Evolutionary conservation across 2,797 vertebrate species (phyloP).

Genomic region (Crocidura indochinensis): DNA sequence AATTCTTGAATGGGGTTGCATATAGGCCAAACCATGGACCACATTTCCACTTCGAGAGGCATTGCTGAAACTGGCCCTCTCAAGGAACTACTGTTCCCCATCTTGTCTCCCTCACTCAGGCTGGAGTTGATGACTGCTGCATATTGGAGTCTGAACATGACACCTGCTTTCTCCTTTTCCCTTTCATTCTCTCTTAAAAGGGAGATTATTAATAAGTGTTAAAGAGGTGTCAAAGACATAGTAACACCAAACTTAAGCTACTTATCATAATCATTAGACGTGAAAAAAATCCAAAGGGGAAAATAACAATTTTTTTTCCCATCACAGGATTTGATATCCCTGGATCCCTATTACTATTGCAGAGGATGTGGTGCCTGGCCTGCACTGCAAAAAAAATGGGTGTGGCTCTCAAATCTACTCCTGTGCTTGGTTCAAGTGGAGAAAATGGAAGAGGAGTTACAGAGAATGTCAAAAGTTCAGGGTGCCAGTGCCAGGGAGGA

Average conservation of each 20-base stretch:
- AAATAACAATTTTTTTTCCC: no score
- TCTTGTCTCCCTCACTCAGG: not conserved
- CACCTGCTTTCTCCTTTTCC: not conserved
- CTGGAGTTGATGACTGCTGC: not conserved
- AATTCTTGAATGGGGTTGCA: not conserved
- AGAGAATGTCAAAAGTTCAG: not conserved
- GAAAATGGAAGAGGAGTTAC: not conserved
- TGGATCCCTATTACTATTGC: not conserved
- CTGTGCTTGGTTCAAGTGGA: conserved; percentile 19
- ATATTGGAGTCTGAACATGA: conserved; percentile 35
- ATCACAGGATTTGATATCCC: not conserved
- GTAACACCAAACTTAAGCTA: conserved; percentile 45
- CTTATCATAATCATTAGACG: conserved; percentile 35
- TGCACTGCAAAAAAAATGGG: not conserved
- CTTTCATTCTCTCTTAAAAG: conserved; percentile 30
- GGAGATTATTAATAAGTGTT: conserved; percentile 45
- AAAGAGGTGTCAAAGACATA: conserved; percentile 51
- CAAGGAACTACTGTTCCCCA: not conserved
- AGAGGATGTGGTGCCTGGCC: not conserved
- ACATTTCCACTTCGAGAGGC: not conserved
- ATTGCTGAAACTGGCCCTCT: not conserved
- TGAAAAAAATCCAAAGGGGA: not conserved
- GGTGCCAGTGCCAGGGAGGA: not conserved
- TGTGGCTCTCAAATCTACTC: conserved; percentile 41
- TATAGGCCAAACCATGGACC: not conserved